These are phyloP conservation scores for Amyelois transitella DNA, from an alignment of 1,140 invertebrate species.

Conservation along the genomic window DNA sequence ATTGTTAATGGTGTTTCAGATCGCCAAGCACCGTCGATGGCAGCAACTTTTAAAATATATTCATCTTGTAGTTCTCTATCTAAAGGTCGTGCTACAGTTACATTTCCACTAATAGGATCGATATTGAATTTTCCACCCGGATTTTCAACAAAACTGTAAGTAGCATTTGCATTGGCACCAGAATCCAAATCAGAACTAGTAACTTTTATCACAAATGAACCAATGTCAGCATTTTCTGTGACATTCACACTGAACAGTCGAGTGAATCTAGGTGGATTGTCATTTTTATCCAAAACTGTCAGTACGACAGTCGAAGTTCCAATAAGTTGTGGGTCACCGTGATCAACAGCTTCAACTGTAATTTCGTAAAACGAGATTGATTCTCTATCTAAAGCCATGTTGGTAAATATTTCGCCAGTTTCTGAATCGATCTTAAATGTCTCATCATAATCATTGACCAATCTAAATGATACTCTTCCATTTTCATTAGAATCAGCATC, in stretches of 20 bases:
- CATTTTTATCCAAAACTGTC: slow-evolving; percentile 93
- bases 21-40: slow-evolving; percentile 91
- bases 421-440: slow-evolving; percentile 87
- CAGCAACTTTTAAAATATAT: slow-evolving; percentile 90
- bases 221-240: slow-evolving; percentile 94
- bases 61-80: slow-evolving; percentile 94
- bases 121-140: slow-evolving; percentile 92
- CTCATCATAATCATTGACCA: slow-evolving; percentile 84
- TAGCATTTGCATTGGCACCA: slow-evolving; percentile 90
- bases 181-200: slow-evolving; percentile 93
- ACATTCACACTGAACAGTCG: slow-evolving; percentile 94
- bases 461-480: slow-evolving; percentile 86
- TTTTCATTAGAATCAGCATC: slow-evolving; percentile 93
- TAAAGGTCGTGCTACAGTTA: slow-evolving; percentile 88
- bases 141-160: slow-evolving; percentile 92
- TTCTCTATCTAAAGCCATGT: slow-evolving; percentile 90
- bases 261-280: slow-evolving; percentile 95
- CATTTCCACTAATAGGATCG: slow-evolving; percentile 90
- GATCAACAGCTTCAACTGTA: slow-evolving; percentile 89
- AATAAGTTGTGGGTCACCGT: slow-evolving; percentile 86
- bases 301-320: slow-evolving; percentile 90
- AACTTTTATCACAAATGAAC: slow-evolving; percentile 93
- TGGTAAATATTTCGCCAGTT: slow-evolving; percentile 91
- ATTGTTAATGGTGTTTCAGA: slow-evolving; percentile 92
- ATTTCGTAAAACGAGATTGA: slow-evolving; percentile 88